Base-by-base conservation (phyloP, 2,888 invertebrate species). In the Reticulitermes lucifugus region DNA sequence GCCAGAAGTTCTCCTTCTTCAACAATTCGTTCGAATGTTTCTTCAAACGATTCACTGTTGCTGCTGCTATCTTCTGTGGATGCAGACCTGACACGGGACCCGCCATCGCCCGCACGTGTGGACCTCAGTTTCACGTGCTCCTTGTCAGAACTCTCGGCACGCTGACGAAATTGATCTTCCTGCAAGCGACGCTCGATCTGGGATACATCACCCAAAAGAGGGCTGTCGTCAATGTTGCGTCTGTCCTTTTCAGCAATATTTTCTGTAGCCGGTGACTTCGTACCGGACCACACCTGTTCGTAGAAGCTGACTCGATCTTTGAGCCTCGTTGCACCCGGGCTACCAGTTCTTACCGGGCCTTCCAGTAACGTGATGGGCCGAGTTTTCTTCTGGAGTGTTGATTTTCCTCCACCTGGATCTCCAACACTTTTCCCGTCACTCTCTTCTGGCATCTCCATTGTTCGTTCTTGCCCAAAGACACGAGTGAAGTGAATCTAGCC, bases 281-380 rank as follows among this genome's bases (percentile, higher is more conserved):
- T 46, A 55, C 86, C 86, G 29, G 82, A 86, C 95, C 95, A 96
- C 87, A 96, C 94, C 91, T 95, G 95, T 90, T 96, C 96, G 91
- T 96, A 96, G 90, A 96, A 96, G 88, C 93, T 94, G 88, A 96
- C 96, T 88, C 95, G 94, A 89, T 96, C 95, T 87, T 94, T 93
- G 86, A 96, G 93, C 88, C 94, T 91, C 86, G 91, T 91, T 89
- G 91, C 91, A 89, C 85, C 87, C 87, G 88, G 84, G 87, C 87
- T 84, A 73, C 87, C 87, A 87, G 79, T 86, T 86, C 51, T 86
- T 88, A 85, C 87, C 87, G 83, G n/a, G 46, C 79, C 59, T 35
- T 55, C 82, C 29, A 41, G 71, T 12, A 81, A 71, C 5, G 59
- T 35, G 21, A 35, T 73, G 29, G 84, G 77, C 60, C 79, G 51